phyloP scores from a whole-genome alignment of 2,888 invertebrate genomes.

The Nephrotoma appendiculata region DNA sequence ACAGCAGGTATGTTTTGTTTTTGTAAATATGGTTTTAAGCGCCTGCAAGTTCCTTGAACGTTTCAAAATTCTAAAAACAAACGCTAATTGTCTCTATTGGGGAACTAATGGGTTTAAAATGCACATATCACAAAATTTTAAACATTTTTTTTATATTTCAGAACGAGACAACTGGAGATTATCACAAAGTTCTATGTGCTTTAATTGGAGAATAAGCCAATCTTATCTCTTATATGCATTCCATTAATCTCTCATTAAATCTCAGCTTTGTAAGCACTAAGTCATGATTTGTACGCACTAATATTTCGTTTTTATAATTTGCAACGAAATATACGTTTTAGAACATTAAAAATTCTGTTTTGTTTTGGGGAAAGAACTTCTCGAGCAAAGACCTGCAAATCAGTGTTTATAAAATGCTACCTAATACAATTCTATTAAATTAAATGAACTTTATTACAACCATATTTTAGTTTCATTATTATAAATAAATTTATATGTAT shows the following conservation, averaged over 20 bases:
- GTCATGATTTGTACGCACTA: background rate
- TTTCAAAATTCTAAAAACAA: background rate
- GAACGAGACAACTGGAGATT: conserved; percentile 43
- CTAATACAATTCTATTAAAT: background rate
- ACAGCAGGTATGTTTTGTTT: background rate
- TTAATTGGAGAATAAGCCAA: conserved; percentile 26
- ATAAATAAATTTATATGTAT: background rate
- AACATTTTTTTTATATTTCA: conserved; percentile 19
- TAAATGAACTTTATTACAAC: background rate
- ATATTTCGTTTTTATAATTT: background rate
- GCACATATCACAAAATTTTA: background rate
- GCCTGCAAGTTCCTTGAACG: background rate
- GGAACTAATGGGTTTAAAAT: background rate
- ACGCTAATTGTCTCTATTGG: background rate
- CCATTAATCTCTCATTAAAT: background rate
- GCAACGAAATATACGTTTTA: background rate
- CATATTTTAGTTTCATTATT: background rate
- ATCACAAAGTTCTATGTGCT: conserved; percentile 36
- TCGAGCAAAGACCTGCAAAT: too few species aligned
- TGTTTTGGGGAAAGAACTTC: too few species aligned
- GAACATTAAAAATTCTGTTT: too few species aligned
- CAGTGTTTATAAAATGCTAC: background rate
- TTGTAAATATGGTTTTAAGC: background rate
- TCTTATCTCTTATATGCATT: background rate
- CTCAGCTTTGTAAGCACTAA: background rate